Base-by-base conservation (phyloP, 35 echinoderm and acorn worm species). In the Amphiura filiformis region DNA sequence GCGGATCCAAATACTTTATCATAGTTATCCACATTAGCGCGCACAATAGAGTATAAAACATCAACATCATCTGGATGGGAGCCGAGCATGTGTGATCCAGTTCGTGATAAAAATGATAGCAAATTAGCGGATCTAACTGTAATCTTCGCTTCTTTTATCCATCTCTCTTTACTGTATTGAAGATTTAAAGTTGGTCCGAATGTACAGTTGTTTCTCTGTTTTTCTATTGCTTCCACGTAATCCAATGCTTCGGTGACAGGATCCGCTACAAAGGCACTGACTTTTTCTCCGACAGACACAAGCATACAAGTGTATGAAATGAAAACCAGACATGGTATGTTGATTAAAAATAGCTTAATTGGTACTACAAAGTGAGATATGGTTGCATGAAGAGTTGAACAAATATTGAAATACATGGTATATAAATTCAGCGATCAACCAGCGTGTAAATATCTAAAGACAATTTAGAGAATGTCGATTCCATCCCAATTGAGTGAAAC, bases 131-230 rank as follows among this genome's bases (percentile, higher is more conserved):
- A 38, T 61, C 86, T 35, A 14, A 96, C 15, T 30, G 94, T 89
- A 1, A 93, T 91, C 23, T 86, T 77, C 0, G 94, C 94, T 39
- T 96, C 91, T 31, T 4, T 36, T 0, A 31, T 89, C 94, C 94
- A 96, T 30, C 94, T 36, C 7, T 61, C 13, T 36, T 92, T 84
- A 23, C 86, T 83, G 38, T 89, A 95, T 57, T 88, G 86, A 28
- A 95, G 88, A 81, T n/a, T 91, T 80, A 95, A 76, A 0, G 93
- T 82, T 20, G 86, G 90, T 37, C 93, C 93, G 52, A 95, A 89
- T 9, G 93, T 84, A 44, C 93, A 95, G 57, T 95, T 95, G 56
- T 89, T 78, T 17, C 41, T 4, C 18, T 84, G 83, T 80, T 91
- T 85, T 37, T 76, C 18, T 18, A 85, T 90, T 26, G 92, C n/a